phyloP scores from a whole-genome alignment of 2,888 invertebrate species.

The Stramonita haemastoma region DNA sequence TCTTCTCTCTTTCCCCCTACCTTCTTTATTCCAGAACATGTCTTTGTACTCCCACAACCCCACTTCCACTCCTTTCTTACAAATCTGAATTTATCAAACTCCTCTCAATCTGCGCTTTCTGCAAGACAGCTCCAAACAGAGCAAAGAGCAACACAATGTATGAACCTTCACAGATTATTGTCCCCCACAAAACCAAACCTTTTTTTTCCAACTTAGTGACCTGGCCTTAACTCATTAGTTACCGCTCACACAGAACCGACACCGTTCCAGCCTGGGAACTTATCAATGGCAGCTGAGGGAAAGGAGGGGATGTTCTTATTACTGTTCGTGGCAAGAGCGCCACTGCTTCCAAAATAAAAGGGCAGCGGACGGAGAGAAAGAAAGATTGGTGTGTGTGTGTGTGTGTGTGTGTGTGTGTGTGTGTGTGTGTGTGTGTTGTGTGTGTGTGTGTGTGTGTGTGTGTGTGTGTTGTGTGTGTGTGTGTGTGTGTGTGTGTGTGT shows the following conservation, averaged over 20 bases:
- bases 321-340: neutral
- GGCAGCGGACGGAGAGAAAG: too few relatives aligned
- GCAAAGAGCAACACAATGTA: too few relatives aligned
- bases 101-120: too few relatives aligned
- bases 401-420: neutral
- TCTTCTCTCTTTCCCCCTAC: too few relatives aligned
- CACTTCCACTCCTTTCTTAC: too few relatives aligned
- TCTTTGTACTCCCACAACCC: too few relatives aligned
- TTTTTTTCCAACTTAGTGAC: too few relatives aligned
- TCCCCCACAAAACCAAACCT: too few relatives aligned
- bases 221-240: neutral
- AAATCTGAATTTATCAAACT: too few relatives aligned
- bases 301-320: slow-evolving; percentile 25
- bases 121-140: too few relatives aligned
- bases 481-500: neutral
- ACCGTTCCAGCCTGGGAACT: neutral
- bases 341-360: neutral
- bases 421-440: neutral
- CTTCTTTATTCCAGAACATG: too few relatives aligned
- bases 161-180: too few relatives aligned
- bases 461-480: neutral
- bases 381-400: neutral
- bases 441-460: neutral
- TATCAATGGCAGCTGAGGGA: neutral
- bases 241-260: neutral